phyloP scores from a whole-genome alignment of 2,888 invertebrate species.

The Apotomis betuletana region DNA sequence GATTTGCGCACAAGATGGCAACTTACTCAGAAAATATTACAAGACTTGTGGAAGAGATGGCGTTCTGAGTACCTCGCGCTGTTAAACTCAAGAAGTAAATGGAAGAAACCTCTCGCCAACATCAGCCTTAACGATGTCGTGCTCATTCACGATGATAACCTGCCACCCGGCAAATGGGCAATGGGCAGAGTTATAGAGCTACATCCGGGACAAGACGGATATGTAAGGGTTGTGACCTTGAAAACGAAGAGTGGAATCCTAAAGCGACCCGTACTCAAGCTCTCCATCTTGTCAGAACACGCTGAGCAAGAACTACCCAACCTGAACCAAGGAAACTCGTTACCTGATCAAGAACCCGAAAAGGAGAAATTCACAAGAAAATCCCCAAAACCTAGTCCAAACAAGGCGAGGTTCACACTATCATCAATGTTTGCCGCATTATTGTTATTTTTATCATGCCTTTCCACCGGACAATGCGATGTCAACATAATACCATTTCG shows the following conservation, averaged over 20 bases:
- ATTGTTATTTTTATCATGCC: too few species aligned
- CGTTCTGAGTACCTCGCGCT: conserved; percentile 34
- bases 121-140: conserved; percentile 36
- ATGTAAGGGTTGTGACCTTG: conserved; percentile 1
- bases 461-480: too few species aligned
- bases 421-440: too few species aligned
- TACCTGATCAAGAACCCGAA: too few species aligned
- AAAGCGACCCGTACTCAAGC: conserved; percentile 27
- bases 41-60: conserved; percentile 39
- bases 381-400: too few species aligned
- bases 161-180: conserved; percentile 42
- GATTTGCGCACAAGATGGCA: too few species aligned
- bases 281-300: conserved; percentile 8
- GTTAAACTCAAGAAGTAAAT: conserved; percentile 32
- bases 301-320: background rate
- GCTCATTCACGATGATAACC: conserved; percentile 38
- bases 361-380: too few species aligned
- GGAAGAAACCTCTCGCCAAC: conserved; percentile 31
- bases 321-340: too few species aligned
- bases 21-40: too few species aligned
- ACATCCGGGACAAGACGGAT: background rate
- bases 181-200: conserved; percentile 31
- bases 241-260: conserved; percentile 38
- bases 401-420: too few species aligned
- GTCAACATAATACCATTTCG: too few species aligned